Percentiles rank a stretch among this genome's conserved stretches.
Conservation (phyloP, 2,888 invertebrate species). For the Matsumyia berberina region DNA sequence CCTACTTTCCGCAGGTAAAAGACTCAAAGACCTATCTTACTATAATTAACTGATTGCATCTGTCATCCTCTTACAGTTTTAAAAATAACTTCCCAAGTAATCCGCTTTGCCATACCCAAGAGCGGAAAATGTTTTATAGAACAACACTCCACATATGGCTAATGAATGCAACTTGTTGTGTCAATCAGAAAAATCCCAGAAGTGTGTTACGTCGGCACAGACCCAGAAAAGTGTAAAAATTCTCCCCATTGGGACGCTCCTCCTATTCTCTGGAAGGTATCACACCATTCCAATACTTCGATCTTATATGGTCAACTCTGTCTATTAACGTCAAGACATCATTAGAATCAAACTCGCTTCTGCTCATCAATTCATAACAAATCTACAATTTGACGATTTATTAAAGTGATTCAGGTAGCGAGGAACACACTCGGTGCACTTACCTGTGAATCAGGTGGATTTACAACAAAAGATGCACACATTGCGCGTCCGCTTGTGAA, state of each 20-base stretch:
- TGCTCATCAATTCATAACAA: conserved; percentile 12
- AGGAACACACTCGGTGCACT: conserved; percentile 6
- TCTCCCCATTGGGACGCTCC: conserved; percentile 3
- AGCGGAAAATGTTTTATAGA: conserved; percentile 7
- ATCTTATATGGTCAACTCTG: conserved; percentile 30
- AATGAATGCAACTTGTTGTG: conserved; percentile 28
- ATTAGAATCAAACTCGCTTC: conserved; percentile 29
- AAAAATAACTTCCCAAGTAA: conserved; percentile 11
- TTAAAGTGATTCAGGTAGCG: conserved; percentile 8
- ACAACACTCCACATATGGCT: not conserved
- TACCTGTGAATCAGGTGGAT: conserved; percentile 20
- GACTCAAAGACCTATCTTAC: too few species aligned
- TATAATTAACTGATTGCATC: too few species aligned
- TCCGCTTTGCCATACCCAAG: not conserved
- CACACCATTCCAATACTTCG: conserved; percentile 1
- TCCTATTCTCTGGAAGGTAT: not conserved
- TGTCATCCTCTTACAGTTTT: too few species aligned
- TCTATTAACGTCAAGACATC: conserved; percentile 39
- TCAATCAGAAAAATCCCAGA: conserved; percentile 24
- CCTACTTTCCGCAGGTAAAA: too few species aligned
- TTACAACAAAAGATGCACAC: conserved; percentile 25
- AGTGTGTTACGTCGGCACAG: not conserved
- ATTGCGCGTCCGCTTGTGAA: conserved; percentile 15
- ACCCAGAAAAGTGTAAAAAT: conserved; percentile 54
- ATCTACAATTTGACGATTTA: conserved; percentile 39